Percentiles rank a stretch among this genome's conserved stretches.
These are phyloP conservation scores for Hypanus sabinus DNA, from an alignment of 2,113 vertebrate genomes.

Conservation along the genomic window DNA sequence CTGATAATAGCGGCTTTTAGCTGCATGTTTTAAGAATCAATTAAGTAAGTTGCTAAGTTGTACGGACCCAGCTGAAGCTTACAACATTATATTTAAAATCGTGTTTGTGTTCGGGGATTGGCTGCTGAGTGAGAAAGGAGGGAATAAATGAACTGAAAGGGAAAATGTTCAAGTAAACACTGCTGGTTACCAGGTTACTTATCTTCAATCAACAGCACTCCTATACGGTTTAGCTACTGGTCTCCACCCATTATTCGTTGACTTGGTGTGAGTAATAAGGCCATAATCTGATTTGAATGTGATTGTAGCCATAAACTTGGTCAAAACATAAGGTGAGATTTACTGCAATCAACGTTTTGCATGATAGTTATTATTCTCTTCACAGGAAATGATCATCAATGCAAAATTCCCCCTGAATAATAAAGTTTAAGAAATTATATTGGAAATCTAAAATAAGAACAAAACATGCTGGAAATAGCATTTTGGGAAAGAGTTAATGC, in stretches of 20 bases:
- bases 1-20: neutral
- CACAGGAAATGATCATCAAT: neutral
- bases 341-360: neutral
- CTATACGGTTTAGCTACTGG: neutral
- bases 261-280: neutral
- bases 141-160: neutral
- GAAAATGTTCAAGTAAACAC: constrained; percentile 4
- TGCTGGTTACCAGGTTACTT: neutral
- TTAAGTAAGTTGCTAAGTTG: constrained; percentile 1
- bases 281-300: constrained; percentile 15
- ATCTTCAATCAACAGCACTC: neutral
- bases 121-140: neutral
- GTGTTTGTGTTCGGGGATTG: constrained; percentile 12
- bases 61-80: neutral
- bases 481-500: too few relatives aligned
- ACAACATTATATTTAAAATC: neutral
- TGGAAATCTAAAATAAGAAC: too few relatives aligned
- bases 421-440: too few relatives aligned
- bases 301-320: constrained; percentile 27
- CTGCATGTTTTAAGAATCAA: constrained; percentile 9
- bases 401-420: neutral
- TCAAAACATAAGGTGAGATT: neutral
- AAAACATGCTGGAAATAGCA: too few relatives aligned
- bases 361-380: neutral
- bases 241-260: constrained; percentile 7